These are phyloP conservation scores for Bugulina stolonifera DNA, from an alignment of 2,888 invertebrate species.

Conservation along the genomic window DNA sequence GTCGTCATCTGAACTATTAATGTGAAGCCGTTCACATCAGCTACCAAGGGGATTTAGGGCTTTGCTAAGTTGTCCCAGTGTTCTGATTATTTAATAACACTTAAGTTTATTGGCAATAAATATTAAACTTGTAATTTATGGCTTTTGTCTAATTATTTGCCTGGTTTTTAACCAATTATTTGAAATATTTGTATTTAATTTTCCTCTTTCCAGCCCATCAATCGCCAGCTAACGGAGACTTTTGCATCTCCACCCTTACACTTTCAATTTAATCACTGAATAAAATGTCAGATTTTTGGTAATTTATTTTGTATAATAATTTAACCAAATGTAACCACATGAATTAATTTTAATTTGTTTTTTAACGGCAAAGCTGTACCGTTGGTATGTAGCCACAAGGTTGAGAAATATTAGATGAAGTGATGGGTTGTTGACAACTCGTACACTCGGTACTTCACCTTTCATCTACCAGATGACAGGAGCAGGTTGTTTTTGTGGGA, in stretches of 20 bases:
- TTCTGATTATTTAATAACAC: too few species aligned
- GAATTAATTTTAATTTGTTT: not conserved
- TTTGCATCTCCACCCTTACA: not conserved
- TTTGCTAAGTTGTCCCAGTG: too few species aligned
- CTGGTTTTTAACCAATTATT: not conserved
- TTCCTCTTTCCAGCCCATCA: not conserved
- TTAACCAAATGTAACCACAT: conserved; percentile 12
- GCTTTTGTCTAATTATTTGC: not conserved
- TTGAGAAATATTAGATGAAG: too few species aligned
- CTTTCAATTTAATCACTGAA: not conserved
- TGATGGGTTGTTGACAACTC: too few species aligned
- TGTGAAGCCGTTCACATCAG: too few species aligned
- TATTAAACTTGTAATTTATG: not conserved
- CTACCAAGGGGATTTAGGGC: too few species aligned
- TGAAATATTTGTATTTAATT: conserved; percentile 15
- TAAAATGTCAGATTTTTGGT: not conserved
- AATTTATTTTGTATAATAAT: conserved; percentile 16
- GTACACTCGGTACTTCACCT: too few species aligned
- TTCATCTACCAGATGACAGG: too few species aligned
- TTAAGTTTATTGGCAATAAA: not conserved
- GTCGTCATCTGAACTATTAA: too few species aligned
- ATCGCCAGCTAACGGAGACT: not conserved
- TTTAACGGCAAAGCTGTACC: not conserved
- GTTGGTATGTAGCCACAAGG: too few species aligned
- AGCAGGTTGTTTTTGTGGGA: too few species aligned